Evolutionary conservation across 2,797 vertebrate genomes (phyloP), one percentile per base, ranked within the genome.

Genomic region (Taenioides sp.): DNA sequence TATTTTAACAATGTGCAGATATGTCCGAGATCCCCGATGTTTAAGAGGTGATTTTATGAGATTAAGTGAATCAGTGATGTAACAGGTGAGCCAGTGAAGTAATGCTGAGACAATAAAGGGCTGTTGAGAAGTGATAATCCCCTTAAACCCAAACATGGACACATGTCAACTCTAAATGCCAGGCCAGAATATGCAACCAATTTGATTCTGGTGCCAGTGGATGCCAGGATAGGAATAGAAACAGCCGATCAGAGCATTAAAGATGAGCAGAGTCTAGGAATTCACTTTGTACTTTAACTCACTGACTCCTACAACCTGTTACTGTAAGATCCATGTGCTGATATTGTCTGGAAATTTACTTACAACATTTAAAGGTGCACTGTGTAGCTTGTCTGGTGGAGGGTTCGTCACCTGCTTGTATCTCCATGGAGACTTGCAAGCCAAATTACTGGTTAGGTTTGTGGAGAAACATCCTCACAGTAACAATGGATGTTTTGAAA

Each of bases 111-210:
- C 23, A 43, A 69, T 69, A 69, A 69, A 47, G 34, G 22, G 22
- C 20, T 59, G 22, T 1, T 22, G 23, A 69, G 34, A 59, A 69
- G 67, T n/a, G 55, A 7, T 69, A 69, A 69, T 69, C 54, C 22
- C 7, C 25, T 58, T 43, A 69, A 69, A 58, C 55, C 54, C 54
- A 59, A 69, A 59, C 34, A 67, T 31, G 7, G 65, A 37, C 65
- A 67, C 28, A 59, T 58, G 67, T 69, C 54, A 25, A 23, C 55
- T 22, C 6, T n/a, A 18, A 40, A 23, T 18, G 16, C 40, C 31
- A 47, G 22, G 22, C 28, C 67, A 6, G 47, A 47, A 20, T 59
- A 69, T 69, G 54, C 23, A 4, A 43, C 34, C 22, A 57, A 58
- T 37, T 58, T 18, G 34, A 43, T 9, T 43, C 34, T 59, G 34